phyloP scores from a whole-genome alignment of 2,888 invertebrate species.

The Orthosia gothica region DNA sequence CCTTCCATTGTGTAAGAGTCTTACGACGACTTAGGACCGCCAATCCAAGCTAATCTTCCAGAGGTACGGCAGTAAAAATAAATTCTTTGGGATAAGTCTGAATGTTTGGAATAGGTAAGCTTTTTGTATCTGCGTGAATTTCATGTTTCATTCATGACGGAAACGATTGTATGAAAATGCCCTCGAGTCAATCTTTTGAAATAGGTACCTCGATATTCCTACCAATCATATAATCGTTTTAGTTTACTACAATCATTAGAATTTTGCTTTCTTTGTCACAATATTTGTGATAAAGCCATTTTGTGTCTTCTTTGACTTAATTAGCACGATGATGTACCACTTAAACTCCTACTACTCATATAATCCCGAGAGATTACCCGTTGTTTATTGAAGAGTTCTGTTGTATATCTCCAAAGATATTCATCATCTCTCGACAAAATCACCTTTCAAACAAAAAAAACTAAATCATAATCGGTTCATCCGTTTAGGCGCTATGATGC shows the following conservation, averaged over 20 bases:
- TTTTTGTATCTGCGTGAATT: conserved; percentile 2
- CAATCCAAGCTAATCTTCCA: conserved; percentile 40
- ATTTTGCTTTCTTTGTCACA: too few relatives aligned
- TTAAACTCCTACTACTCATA: neutral
- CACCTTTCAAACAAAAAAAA: too few relatives aligned
- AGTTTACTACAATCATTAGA: neutral
- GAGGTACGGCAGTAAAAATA: conserved; percentile 27
- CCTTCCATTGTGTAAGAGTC: conserved; percentile 52
- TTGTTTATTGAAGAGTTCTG: too few relatives aligned
- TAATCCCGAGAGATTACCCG: too few relatives aligned
- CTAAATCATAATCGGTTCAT: too few relatives aligned
- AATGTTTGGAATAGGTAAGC: conserved; percentile 1
- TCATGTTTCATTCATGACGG: neutral
- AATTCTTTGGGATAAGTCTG: conserved; percentile 27
- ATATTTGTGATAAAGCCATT: too few relatives aligned
- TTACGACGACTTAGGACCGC: conserved; percentile 36
- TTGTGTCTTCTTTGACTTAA: neutral
- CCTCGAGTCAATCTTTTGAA: neutral
- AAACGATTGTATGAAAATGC: neutral
- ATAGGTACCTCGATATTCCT: too few relatives aligned
- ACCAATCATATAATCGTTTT: neutral
- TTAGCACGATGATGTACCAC: neutral
- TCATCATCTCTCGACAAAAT: too few relatives aligned
- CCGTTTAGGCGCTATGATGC: too few relatives aligned
- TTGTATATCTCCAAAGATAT: too few relatives aligned